phyloP scores from a whole-genome alignment of 2,113 vertebrate species.

The Caranx melampygus region DNA sequence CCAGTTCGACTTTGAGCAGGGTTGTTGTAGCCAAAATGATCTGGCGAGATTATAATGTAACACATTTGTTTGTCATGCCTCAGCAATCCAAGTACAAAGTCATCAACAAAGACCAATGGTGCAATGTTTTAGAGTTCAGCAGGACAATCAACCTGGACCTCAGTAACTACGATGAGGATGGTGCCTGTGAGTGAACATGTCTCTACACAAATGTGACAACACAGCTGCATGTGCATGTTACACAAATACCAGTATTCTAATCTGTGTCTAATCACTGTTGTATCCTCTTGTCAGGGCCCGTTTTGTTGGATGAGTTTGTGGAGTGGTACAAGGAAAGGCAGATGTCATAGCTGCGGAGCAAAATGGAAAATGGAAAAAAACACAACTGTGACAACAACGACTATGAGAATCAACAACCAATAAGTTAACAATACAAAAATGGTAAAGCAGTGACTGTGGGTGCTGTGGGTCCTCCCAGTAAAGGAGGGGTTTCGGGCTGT shows the following conservation, averaged over 20 bases:
- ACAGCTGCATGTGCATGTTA: neutral
- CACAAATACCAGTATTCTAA: conserved; percentile 2
- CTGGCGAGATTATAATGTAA: neutral
- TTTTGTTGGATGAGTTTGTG: conserved; percentile 99
- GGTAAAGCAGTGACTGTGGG: conserved; percentile 70
- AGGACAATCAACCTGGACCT: conserved; percentile 99
- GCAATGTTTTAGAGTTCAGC: conserved; percentile 99
- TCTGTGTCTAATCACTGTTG: conserved; percentile 1
- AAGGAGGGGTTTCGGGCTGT: conserved; percentile 74
- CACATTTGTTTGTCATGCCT: conserved; percentile 37
- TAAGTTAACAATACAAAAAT: conserved; percentile 74
- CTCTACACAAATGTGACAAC: neutral
- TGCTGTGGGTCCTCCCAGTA: conserved; percentile 58
- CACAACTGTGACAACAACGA: conserved; percentile 79
- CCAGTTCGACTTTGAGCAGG: neutral
- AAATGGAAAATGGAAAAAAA: conserved; percentile 52
- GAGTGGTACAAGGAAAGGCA: conserved; percentile 99
- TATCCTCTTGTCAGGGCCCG: conserved; percentile 89
- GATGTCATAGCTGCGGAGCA: conserved; percentile 89
- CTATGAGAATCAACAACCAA: conserved; percentile 78
- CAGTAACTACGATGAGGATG: conserved; percentile 99
- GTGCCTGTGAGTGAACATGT: conserved; percentile 91
- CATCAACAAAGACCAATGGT: conserved; percentile 99
- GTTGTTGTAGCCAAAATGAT: neutral
- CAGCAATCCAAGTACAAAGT: conserved; percentile 99